Base-by-base conservation (phyloP, 2,888 invertebrate species). In the Bombyx huttoni region DNA sequence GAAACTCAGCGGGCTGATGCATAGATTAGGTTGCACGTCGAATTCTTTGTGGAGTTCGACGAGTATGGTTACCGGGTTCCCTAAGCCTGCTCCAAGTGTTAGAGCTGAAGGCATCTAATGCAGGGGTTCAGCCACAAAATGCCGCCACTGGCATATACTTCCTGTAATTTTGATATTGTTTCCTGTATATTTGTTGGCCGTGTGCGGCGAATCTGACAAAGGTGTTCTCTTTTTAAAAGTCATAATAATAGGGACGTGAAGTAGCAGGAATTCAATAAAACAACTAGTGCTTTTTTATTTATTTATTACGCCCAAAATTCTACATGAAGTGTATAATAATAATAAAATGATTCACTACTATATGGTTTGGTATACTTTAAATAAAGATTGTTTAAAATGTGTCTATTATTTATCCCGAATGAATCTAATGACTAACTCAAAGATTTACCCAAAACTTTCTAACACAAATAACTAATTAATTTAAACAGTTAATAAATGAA, bases 291-390 rank as follows among this genome's bases (percentile, higher is more conserved):
- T 33, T 33, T 34, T 51, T 13, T 13, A 47, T 51, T 54, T 48
- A 50, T 54, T 60, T 63, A 56, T 53, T 53, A 53, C 55, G 53
- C 56, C 62, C 52, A 60, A 59, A 62, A 56, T 53, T 58, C 62
- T 65, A 64, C 60, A 63, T 53, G 56, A 53, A 58, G 48, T 52
- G 54, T 56, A 53, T 46, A 51, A 51, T 46, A 55, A 55, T 58
- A 56, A 55, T 56, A 54, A 58, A 54, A 49, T 58, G 53, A 46
- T 49, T 49, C 40, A 52, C 48, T 51, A 55, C 12, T 24, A 33
- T 47, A 47, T 59, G 54, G 53, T 54, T 12, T 50, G 49, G 47
- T 58, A 50, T 51, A 46, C 40, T 13, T 33, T 10, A 40, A 10
- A 40, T 40, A 7, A 40, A 40, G 7, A 40, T 10, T 24, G 5